These are phyloP conservation scores for Ophiothrix spiculata DNA, from an alignment of 35 echinoderm and acorn worm species.

Conservation along the genomic window DNA sequence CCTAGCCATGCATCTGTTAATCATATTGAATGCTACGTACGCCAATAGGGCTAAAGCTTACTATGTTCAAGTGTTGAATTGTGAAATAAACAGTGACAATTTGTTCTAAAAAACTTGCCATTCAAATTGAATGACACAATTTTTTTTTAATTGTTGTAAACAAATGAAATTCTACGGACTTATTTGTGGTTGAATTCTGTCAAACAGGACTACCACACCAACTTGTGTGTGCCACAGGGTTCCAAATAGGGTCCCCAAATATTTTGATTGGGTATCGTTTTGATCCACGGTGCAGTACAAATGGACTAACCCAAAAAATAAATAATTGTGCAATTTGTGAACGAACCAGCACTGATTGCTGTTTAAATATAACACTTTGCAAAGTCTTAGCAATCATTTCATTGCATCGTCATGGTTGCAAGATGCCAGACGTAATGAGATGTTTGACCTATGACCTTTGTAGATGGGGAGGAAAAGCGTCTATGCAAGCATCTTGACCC, in stretches of 20 bases:
- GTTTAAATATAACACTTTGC: not conserved
- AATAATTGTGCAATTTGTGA: not conserved
- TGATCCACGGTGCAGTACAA: not conserved
- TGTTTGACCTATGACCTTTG: not conserved
- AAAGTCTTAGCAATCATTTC: not conserved
- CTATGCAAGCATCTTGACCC: constrained; percentile 46
- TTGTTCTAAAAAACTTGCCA: not conserved
- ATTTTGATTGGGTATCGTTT: not conserved
- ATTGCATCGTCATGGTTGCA: not conserved
- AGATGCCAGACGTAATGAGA: not conserved
- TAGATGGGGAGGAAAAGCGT: constrained; percentile 13
- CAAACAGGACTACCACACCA: constrained; percentile 11
- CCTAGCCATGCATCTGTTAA: not conserved
- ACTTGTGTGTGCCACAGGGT: constrained; percentile 11
- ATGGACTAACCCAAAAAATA: not conserved
- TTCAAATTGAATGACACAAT: not conserved
- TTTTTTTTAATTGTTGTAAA: not conserved
- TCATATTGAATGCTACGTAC: not conserved
- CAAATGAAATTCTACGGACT: constrained; percentile 1
- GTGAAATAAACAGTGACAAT: not conserved
- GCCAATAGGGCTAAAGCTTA: not conserved
- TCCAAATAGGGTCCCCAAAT: not conserved
- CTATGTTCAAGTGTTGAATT: not conserved
- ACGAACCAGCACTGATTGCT: constrained; percentile 13
- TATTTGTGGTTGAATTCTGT: constrained; percentile 1